Evolutionary conservation across 2,888 invertebrate species (phyloP), one percentile per base, ranked within the genome.

Genomic region (Carabus problematicus): DNA sequence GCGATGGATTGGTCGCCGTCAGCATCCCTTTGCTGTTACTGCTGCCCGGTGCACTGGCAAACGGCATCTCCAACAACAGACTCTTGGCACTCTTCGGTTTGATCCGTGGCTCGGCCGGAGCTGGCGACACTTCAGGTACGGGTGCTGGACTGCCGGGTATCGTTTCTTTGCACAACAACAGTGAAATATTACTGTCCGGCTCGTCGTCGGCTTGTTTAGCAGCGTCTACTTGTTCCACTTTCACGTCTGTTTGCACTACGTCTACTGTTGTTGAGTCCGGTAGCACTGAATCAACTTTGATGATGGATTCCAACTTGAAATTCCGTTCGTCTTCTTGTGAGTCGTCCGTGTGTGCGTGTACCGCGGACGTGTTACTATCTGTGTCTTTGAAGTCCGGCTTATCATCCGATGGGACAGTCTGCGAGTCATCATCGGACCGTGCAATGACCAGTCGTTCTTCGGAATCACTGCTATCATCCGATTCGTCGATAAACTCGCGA

Each of bases 61-160:
- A 90, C 8, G 90, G 89, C 87, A 90, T 88, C 77, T 89, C 89
- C 73, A 87, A 82, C 1, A 85, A 70, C 74, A 74, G 84, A 80
- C 68, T 86, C 77, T 79, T 84, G 75, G 74, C 70, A 8, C 77
- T 75, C 52, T 80, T 81, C 70, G 85, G 84, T 73, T 87, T 85
- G 1, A 84, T 84, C 0, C 74, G 74, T 1, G 42, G 70, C 39
- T 62, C 72, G 29, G 62, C 71, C 8, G 71, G 74, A 11, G 73
- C 71, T 8, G 54, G 69, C 1, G 74, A 69, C 11, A 73, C 71
- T 71, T 80, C 85, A 41, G 79, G 79, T 56, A 88, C 88, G 0
- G 93, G 91, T 55, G 92, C 91, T 3, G 95, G 95, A 78, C 94
- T 94, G 18, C 94, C 92, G 0, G 95, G 95, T 77, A 95, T 94